Percentiles rank a stretch among this genome's conserved stretches.
Conservation (phyloP, 2,113 vertebrate species). For the Nothocercus julius region DNA sequence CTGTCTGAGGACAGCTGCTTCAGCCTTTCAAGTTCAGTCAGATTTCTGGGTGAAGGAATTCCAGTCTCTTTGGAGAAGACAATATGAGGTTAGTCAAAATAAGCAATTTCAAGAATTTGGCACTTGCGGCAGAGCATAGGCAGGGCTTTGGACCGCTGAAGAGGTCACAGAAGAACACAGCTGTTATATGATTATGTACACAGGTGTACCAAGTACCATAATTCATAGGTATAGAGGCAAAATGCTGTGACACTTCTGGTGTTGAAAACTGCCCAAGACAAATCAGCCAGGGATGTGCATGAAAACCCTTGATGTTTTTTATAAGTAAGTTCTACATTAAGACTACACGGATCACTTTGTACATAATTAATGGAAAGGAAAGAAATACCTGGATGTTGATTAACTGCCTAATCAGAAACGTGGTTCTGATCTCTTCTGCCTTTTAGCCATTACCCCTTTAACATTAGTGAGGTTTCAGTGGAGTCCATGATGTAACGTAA, state of each 20-base stretch:
- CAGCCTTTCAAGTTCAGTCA: neutral
- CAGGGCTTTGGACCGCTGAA: neutral
- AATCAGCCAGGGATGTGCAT: neutral
- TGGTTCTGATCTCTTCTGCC: neutral
- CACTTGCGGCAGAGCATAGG: neutral
- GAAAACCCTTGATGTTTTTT: neutral
- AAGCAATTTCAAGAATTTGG: neutral
- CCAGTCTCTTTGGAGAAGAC: neutral
- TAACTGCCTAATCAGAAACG: constrained; percentile 32
- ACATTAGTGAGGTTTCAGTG: neutral
- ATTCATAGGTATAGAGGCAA: neutral
- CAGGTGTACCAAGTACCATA: neutral
- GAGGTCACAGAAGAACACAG: neutral
- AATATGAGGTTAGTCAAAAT: neutral
- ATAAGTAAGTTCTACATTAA: neutral
- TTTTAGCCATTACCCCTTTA: neutral
- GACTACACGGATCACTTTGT: neutral
- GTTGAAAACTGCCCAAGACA: neutral
- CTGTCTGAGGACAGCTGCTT: neutral
- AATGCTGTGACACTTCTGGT: neutral
- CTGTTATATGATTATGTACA: neutral
- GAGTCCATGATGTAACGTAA: constrained; percentile 29
- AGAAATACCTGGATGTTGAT: constrained; percentile 12
- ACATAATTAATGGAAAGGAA: constrained; percentile 10
- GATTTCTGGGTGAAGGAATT: neutral